phyloP scores from a whole-genome alignment of 2,113 vertebrate species.

The Oryzias curvinotus region DNA sequence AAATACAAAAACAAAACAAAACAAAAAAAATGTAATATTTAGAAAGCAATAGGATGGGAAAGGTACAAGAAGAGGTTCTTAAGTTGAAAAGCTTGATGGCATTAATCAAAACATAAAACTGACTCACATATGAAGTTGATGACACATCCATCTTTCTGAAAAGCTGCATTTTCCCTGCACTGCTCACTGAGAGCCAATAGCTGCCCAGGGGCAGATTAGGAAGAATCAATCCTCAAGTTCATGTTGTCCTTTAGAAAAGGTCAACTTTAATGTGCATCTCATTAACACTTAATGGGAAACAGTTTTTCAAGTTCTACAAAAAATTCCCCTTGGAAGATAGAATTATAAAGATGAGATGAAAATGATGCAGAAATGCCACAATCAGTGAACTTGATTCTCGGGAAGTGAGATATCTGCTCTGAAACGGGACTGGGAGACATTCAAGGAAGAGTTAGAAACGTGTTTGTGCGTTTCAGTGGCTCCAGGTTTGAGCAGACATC shows the following conservation, averaged over 20 bases:
- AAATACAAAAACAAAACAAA: background rate
- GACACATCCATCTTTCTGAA: slow-evolving; percentile 20
- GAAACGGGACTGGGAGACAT: too few species aligned
- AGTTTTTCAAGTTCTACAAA: slow-evolving; percentile 19
- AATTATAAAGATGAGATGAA: too few species aligned
- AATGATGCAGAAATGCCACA: too few species aligned
- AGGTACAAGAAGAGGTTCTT: too few species aligned
- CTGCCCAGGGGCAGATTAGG: slow-evolving; percentile 11
- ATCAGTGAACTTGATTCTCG: too few species aligned
- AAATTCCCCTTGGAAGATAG: too few species aligned
- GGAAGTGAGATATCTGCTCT: too few species aligned
- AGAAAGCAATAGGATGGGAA: background rate
- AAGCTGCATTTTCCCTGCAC: slow-evolving; percentile 18
- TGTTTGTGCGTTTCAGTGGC: slow-evolving; percentile 68
- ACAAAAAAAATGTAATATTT: background rate
- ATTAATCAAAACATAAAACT: slow-evolving; percentile 17
- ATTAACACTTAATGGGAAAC: slow-evolving; percentile 20
- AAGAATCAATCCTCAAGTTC: slow-evolving; percentile 24
- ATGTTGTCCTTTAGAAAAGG: slow-evolving; percentile 33
- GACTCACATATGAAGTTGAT: slow-evolving; percentile 6
- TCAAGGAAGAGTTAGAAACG: background rate
- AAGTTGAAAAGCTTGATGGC: background rate
- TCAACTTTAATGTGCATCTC: slow-evolving; percentile 32
- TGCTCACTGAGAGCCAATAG: slow-evolving; percentile 36
- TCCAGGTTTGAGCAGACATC: slow-evolving; percentile 83